phyloP scores from a whole-genome alignment of 2,113 vertebrate genomes.

The Xiphias gladius region DNA sequence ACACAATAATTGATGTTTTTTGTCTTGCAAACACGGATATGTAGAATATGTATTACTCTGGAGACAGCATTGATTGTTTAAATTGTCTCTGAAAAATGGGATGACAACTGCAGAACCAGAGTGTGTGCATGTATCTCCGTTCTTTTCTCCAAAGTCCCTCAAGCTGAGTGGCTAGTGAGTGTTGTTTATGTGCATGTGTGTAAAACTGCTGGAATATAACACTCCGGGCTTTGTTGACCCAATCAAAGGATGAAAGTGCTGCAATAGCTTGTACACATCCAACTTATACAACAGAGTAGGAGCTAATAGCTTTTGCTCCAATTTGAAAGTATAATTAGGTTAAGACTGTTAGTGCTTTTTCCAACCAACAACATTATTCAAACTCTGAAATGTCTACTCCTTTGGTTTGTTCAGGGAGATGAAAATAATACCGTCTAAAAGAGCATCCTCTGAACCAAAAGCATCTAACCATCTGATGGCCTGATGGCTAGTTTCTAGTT shows the following conservation, averaged over 20 bases:
- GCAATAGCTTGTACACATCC: conserved; percentile 27
- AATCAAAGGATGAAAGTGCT: conserved; percentile 53
- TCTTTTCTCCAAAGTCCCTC: conserved; percentile 36
- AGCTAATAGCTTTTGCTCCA: background rate
- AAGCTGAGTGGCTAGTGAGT: conserved; percentile 13
- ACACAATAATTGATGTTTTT: conserved; percentile 72
- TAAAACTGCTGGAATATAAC: conserved; percentile 49
- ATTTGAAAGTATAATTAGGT: conserved; percentile 53
- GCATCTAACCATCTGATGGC: background rate
- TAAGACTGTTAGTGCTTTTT: conserved; percentile 19
- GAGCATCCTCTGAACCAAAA: background rate
- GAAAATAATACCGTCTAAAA: background rate
- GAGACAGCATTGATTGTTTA: conserved; percentile 65
- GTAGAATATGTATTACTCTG: conserved; percentile 65
- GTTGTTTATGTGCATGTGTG: conserved; percentile 26
- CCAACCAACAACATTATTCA: conserved; percentile 22
- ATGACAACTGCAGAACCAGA: conserved; percentile 40
- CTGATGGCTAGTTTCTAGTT: background rate
- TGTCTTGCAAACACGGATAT: conserved; percentile 58
- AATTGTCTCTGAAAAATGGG: conserved; percentile 64
- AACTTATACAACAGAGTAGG: conserved; percentile 21
- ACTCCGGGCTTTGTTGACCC: conserved; percentile 42
- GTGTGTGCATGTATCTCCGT: conserved; percentile 35
- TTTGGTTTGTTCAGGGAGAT: conserved; percentile 11
- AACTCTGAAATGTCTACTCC: conserved; percentile 11